phyloP scores from a whole-genome alignment of 2,888 invertebrate species.

The Epicampocera succincta region DNA sequence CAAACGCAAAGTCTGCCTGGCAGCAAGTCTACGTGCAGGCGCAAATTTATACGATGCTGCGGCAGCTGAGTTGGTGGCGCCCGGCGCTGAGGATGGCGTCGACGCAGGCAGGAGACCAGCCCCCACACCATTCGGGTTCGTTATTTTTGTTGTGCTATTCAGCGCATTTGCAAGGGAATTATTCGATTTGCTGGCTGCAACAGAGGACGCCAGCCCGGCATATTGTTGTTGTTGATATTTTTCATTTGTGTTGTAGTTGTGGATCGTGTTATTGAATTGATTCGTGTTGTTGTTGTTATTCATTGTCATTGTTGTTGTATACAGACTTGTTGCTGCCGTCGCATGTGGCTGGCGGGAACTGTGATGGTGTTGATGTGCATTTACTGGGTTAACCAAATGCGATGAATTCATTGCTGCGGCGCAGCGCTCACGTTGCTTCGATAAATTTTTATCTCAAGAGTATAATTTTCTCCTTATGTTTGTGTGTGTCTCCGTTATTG shows the following conservation, averaged over 20 bases:
- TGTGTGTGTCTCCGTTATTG: conserved; percentile 9
- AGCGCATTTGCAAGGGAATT: conserved; percentile 19
- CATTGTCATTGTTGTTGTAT: conserved; percentile 42
- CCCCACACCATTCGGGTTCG: conserved; percentile 57
- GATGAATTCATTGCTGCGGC: conserved; percentile 74
- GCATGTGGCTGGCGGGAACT: conserved; percentile 50
- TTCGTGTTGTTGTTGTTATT: conserved; percentile 29
- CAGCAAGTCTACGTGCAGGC: conserved; percentile 81
- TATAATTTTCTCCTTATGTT: conserved; percentile 22
- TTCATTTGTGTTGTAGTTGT: conserved; percentile 32
- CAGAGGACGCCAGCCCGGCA: conserved; percentile 55
- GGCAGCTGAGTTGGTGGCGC: conserved; percentile 22
- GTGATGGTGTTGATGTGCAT: conserved; percentile 55
- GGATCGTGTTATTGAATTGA: conserved; percentile 42
- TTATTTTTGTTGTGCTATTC: conserved; percentile 26
- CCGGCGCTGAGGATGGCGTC: conserved; percentile 44
- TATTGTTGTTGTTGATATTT: conserved; percentile 30
- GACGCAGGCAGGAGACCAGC: conserved; percentile 53
- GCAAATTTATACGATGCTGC: conserved; percentile 76
- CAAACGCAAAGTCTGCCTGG: conserved; percentile 80
- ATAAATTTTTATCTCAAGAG: conserved; percentile 22
- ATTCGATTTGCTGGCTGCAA: conserved; percentile 23
- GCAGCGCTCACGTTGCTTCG: no score
- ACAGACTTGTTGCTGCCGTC: conserved; percentile 15
- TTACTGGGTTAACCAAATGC: conserved; percentile 73